Evolutionary conservation across 2,888 invertebrate genomes (phyloP).

Genomic region (Nomada flava): DNA sequence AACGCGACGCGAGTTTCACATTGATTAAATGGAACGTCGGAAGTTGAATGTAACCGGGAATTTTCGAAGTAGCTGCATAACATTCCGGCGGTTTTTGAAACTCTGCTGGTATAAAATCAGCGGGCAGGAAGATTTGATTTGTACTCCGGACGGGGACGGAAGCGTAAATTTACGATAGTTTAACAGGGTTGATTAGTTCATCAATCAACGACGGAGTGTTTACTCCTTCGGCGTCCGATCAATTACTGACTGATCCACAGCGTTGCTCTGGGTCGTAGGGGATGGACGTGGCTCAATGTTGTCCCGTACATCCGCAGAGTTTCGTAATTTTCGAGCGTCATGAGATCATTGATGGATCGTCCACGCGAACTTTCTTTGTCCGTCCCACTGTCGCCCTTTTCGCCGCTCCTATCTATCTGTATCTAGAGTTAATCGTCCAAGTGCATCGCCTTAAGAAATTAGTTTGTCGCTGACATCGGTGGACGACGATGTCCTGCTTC

Average conservation of each 20-base stretch:
- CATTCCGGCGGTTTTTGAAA: constrained; percentile 8
- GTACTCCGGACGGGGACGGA: background rate
- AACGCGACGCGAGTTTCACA: background rate
- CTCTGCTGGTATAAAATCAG: constrained; percentile 27
- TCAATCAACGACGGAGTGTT: constrained; percentile 82
- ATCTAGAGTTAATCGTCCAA: constrained; percentile 67
- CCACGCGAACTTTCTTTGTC: constrained; percentile 65
- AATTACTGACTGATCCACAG: constrained; percentile 79
- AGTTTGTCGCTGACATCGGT: constrained; percentile 54
- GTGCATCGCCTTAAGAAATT: constrained; percentile 70
- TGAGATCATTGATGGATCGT: constrained; percentile 76
- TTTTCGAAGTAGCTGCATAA: background rate
- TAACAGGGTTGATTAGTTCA: constrained; percentile 80
- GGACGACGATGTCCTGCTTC: constrained; percentile 13
- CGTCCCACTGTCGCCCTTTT: constrained; percentile 12
- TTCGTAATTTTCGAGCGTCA: constrained; percentile 75
- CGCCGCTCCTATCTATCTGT: constrained; percentile 48
- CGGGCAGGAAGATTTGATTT: constrained; percentile 43
- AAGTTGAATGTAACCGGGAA: background rate
- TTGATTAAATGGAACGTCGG: constrained; percentile 1
- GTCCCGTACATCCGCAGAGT: constrained; percentile 51
- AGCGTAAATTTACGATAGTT: constrained; percentile 63
- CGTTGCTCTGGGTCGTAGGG: constrained; percentile 54
- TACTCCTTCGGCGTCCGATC: constrained; percentile 80
- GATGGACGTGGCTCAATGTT: constrained; percentile 51